Percentiles rank a stretch among this genome's conserved stretches.
Evolutionary conservation across 2,888 invertebrate genomes (phyloP).

Genomic region (Metalampra italica): DNA sequence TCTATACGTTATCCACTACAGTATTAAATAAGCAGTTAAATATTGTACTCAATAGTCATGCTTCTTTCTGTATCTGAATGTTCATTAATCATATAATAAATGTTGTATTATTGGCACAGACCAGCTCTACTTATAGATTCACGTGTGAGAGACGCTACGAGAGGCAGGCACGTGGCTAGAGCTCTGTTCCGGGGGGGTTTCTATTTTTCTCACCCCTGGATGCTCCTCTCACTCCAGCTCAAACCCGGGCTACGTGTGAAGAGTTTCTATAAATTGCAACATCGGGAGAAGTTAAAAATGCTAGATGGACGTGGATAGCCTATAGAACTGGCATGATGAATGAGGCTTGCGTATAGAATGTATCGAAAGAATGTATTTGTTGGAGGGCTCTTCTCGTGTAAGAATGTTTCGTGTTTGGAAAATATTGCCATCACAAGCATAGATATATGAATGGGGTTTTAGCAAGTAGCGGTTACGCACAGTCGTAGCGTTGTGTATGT

Average conservation of each 20-base stretch:
- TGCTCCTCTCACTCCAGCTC: too few relatives aligned
- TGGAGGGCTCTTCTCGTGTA: constrained; percentile 20
- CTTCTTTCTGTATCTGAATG: neutral
- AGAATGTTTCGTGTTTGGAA: constrained; percentile 47
- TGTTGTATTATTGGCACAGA: neutral
- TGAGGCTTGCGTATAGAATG: neutral
- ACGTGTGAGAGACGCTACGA: too few relatives aligned
- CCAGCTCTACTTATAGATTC: too few relatives aligned
- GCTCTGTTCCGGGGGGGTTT: too few relatives aligned
- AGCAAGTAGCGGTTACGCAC: constrained; percentile 34
- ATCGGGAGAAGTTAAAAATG: too few relatives aligned
- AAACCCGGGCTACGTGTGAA: too few relatives aligned
- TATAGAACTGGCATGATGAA: constrained; percentile 7
- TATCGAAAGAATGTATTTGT: neutral
- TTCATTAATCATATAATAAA: neutral
- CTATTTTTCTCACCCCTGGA: too few relatives aligned
- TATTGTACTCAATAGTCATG: neutral
- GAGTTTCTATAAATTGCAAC: too few relatives aligned
- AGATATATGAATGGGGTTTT: constrained; percentile 19
- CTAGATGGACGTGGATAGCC: neutral
- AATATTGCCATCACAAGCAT: constrained; percentile 52
- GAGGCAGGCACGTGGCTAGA: too few relatives aligned
- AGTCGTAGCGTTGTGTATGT: constrained; percentile 16
- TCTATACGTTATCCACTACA: constrained; percentile 30
- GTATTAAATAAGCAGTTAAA: neutral